Evolutionary conservation across 2,888 invertebrate species (phyloP).

Genomic region (Malacosoma neustria): DNA sequence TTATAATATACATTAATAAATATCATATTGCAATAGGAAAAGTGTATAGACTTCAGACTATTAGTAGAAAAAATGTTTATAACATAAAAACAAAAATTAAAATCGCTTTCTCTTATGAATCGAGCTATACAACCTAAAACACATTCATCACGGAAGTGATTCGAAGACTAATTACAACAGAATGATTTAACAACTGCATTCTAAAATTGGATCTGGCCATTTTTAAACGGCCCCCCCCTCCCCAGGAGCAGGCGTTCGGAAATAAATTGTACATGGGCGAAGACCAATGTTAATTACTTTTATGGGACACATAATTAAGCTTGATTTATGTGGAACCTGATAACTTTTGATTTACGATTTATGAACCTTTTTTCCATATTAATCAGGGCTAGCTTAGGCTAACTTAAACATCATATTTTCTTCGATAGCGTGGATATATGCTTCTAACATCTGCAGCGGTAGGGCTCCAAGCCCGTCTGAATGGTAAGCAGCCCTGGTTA

Average conservation of each 20-base stretch:
- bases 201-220: conserved; percentile 21
- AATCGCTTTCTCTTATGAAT: conserved; percentile 5
- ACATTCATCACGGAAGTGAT: conserved; percentile 20
- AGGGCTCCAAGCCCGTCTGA: too few species aligned
- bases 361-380: neutral
- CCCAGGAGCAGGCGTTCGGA: conserved; percentile 1
- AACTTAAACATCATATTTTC: too few species aligned
- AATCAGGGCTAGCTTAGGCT: too few species aligned
- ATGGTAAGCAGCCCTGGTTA: too few species aligned
- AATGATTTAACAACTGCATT: conserved; percentile 30
- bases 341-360: neutral
- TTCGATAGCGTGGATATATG: too few species aligned
- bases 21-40: too few species aligned
- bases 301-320: neutral
- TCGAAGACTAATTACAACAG: conserved; percentile 24
- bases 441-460: too few species aligned
- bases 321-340: neutral
- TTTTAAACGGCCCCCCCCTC: conserved; percentile 11
- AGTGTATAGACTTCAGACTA: too few species aligned
- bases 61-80: too few species aligned
- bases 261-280: neutral
- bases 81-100: neutral
- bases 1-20: too few species aligned
- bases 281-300: neutral
- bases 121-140: conserved; percentile 9